A percentile compares a stretch with the other conserved stretches of the same genome.
These are phyloP conservation scores for Tetrapedia diversipes DNA, from an alignment of 2,888 invertebrate genomes.

Conservation along the genomic window DNA sequence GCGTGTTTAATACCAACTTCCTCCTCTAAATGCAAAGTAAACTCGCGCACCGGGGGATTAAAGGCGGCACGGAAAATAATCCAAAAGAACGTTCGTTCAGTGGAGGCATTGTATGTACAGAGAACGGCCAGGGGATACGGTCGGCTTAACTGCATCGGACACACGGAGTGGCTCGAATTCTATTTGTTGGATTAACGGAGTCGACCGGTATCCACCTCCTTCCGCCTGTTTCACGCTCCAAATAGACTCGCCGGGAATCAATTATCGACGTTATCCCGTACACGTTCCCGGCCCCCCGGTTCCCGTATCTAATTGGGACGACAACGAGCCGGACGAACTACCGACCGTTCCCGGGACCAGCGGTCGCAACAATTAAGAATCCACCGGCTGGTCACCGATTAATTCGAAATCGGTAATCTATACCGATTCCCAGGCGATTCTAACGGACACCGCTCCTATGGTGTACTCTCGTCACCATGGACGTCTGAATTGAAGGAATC, in stretches of 20 bases:
- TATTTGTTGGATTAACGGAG: slow-evolving; percentile 64
- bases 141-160: slow-evolving; percentile 50
- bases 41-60: slow-evolving; percentile 31
- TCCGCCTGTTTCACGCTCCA: slow-evolving; percentile 51
- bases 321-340: slow-evolving; percentile 5
- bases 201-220: slow-evolving; percentile 32
- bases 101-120: slow-evolving; percentile 40
- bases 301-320: slow-evolving; percentile 44
- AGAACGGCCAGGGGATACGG: slow-evolving; percentile 28
- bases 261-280: slow-evolving; percentile 48
- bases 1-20: slow-evolving; percentile 20
- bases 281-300: slow-evolving; percentile 7
- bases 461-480: not conserved
- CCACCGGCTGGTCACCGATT: slow-evolving; percentile 9
- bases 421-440: slow-evolving; percentile 6
- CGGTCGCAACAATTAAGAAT: slow-evolving; percentile 31
- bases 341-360: not conserved
- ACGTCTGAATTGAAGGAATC: slow-evolving; percentile 41
- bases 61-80: slow-evolving; percentile 31
- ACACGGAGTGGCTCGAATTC: slow-evolving; percentile 55
- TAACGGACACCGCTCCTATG: no score
- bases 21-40: slow-evolving; percentile 36
- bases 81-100: slow-evolving; percentile 22
- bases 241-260: slow-evolving; percentile 50
- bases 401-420: slow-evolving; percentile 31